phyloP scores from a whole-genome alignment of 2,797 vertebrate genomes.

The Sebastes vulpes region DNA sequence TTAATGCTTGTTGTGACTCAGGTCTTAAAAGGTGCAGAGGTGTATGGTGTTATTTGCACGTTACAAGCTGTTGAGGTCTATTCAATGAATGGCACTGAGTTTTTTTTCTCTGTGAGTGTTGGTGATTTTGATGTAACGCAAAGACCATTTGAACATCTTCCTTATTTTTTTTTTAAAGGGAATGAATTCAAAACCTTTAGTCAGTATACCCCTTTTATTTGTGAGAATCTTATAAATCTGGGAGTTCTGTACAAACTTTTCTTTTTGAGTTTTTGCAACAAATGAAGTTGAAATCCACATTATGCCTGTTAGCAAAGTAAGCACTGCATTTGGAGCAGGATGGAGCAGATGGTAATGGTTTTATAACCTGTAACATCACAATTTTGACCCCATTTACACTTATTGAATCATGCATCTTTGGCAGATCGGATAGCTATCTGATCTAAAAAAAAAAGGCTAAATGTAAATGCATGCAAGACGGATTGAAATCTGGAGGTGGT shows the following conservation, averaged over 20 bases:
- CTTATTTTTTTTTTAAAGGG: neutral
- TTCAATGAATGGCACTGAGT: neutral
- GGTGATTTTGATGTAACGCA: neutral
- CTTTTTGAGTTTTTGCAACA: neutral
- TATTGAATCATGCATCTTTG: neutral
- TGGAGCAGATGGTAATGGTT: neutral
- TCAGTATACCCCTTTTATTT: neutral
- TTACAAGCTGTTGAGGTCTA: neutral
- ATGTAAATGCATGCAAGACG: neutral
- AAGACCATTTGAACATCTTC: neutral
- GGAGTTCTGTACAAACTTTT: neutral
- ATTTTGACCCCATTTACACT: neutral
- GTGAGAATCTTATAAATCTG: neutral
- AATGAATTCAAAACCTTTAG: neutral
- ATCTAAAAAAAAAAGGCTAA: neutral
- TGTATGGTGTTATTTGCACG: neutral
- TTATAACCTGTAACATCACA: neutral
- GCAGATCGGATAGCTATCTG: neutral
- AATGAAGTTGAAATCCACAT: neutral
- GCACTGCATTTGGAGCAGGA: neutral
- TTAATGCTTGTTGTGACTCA: neutral
- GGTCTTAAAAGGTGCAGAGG: neutral
- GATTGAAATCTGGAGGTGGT: neutral
- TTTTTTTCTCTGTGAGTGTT: neutral
- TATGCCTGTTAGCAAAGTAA: neutral